phyloP scores from a whole-genome alignment of 2,113 vertebrate genomes.

The Neogobius melanostomus region DNA sequence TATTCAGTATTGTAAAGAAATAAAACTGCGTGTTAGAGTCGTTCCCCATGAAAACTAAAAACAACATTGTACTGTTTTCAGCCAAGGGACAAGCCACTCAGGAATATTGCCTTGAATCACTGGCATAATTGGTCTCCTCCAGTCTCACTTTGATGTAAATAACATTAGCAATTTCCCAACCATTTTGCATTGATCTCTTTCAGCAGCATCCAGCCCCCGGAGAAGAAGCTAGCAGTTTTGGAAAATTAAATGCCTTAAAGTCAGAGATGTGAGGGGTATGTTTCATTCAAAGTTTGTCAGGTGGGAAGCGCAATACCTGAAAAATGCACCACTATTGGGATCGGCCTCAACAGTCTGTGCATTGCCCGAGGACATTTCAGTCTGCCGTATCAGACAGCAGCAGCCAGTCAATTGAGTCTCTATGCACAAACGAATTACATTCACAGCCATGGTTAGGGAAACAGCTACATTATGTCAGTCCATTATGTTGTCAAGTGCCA shows the following conservation, averaged over 20 bases:
- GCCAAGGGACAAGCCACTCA: conserved; percentile 55
- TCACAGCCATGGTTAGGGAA: conserved; percentile 21
- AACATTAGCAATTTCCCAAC: conserved; percentile 71
- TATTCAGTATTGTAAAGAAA: neutral
- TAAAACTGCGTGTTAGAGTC: conserved; percentile 13
- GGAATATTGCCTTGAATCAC: conserved; percentile 60
- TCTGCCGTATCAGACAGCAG: conserved; percentile 24
- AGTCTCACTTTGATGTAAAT: conserved; percentile 72
- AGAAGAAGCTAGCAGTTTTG: conserved; percentile 29
- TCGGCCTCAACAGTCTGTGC: conserved; percentile 42
- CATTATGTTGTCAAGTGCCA: conserved; percentile 22
- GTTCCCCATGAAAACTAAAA: conserved; percentile 40
- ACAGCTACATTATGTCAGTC: conserved; percentile 20
- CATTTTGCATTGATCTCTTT: conserved; percentile 66
- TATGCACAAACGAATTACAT: conserved; percentile 13
- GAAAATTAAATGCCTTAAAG: conserved; percentile 65
- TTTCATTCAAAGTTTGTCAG: conserved; percentile 59
- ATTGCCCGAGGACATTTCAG: conserved; percentile 47
- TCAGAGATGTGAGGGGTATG: conserved; percentile 47
- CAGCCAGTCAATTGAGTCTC: conserved; percentile 13
- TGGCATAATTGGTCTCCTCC: conserved; percentile 66
- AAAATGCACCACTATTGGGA: conserved; percentile 59
- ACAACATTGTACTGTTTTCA: conserved; percentile 44
- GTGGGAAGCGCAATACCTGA: conserved; percentile 39
- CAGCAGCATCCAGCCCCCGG: conserved; percentile 57